phyloP scores from a whole-genome alignment of 2,797 vertebrate genomes.

The Oryzias sinensis region DNA sequence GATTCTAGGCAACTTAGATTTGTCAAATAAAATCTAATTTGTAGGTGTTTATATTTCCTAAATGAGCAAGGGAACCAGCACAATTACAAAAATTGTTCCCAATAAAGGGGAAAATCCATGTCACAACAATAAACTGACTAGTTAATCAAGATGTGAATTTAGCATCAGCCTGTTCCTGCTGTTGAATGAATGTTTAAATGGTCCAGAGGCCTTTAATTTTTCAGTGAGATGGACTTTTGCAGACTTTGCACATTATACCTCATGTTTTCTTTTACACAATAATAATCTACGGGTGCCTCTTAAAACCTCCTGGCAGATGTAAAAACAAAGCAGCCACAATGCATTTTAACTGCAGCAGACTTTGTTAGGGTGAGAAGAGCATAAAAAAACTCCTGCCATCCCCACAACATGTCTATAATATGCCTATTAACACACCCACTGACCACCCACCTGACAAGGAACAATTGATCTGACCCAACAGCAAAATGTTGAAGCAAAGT shows the following conservation, averaged over 20 bases:
- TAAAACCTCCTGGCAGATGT: slow-evolving; percentile 35
- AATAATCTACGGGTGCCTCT: slow-evolving; percentile 34
- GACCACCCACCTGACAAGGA: slow-evolving; percentile 68
- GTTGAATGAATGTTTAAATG: no score
- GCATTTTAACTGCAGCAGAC: slow-evolving; percentile 29
- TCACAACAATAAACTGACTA: slow-evolving; percentile 13
- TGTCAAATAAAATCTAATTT: slow-evolving; percentile 3
- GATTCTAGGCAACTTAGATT: no score
- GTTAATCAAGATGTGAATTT: slow-evolving; percentile 1
- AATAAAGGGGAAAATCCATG: neutral
- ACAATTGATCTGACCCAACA: slow-evolving; percentile 66
- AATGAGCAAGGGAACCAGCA: no score
- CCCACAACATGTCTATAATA: slow-evolving; percentile 64
- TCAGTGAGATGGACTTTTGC: no score
- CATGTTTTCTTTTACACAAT: slow-evolving; percentile 9
- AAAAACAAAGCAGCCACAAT: slow-evolving; percentile 49
- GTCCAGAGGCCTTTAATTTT: no score
- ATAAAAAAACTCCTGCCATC: slow-evolving; percentile 26
- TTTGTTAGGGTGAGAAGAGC: slow-evolving; percentile 53
- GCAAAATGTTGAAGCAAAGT: slow-evolving; percentile 66
- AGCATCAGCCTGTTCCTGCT: no score
- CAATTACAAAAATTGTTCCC: no score
- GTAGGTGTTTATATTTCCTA: slow-evolving; percentile 19
- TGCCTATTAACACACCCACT: slow-evolving; percentile 62
- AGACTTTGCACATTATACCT: no score